Percentiles rank a stretch among this genome's conserved stretches.
These are phyloP conservation scores for Zaprionus lachaisei DNA, from an alignment of 1,140 invertebrate genomes.

Conservation along the genomic window DNA sequence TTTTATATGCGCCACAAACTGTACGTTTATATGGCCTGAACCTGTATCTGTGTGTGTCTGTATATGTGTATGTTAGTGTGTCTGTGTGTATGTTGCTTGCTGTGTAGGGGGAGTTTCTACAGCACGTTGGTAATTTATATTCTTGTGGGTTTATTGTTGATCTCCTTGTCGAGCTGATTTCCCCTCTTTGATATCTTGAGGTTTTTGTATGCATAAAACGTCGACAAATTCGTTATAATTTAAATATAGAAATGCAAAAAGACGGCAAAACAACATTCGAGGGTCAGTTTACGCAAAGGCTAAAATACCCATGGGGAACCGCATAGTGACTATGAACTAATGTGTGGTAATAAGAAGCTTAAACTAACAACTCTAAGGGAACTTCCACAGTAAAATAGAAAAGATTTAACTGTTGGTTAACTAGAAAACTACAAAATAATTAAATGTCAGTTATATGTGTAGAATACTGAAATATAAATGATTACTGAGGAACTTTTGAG, in stretches of 20 bases:
- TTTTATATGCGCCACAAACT: constrained; percentile 81
- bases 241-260: constrained; percentile 20
- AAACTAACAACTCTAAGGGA: background rate
- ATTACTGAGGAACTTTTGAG: too few relatives aligned
- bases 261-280: background rate
- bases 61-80: too few relatives aligned
- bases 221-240: constrained; percentile 62
- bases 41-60: constrained; percentile 7
- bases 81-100: constrained; percentile 20
- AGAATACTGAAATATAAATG: background rate
- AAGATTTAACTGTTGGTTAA: background rate
- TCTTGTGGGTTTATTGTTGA: constrained; percentile 76
- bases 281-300: background rate
- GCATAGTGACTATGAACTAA: background rate
- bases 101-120: background rate
- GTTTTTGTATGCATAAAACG: constrained; percentile 46
- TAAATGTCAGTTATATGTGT: background rate
- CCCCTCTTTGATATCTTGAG: constrained; percentile 49
- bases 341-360: background rate
- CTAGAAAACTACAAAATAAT: background rate
- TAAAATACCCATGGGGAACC: background rate
- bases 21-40: constrained; percentile 71
- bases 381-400: background rate
- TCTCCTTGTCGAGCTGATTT: constrained; percentile 64
- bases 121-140: constrained; percentile 76